These are phyloP conservation scores for Meleagris gallopavo DNA, from an alignment of 2,113 vertebrate species.

Conservation along the genomic window DNA sequence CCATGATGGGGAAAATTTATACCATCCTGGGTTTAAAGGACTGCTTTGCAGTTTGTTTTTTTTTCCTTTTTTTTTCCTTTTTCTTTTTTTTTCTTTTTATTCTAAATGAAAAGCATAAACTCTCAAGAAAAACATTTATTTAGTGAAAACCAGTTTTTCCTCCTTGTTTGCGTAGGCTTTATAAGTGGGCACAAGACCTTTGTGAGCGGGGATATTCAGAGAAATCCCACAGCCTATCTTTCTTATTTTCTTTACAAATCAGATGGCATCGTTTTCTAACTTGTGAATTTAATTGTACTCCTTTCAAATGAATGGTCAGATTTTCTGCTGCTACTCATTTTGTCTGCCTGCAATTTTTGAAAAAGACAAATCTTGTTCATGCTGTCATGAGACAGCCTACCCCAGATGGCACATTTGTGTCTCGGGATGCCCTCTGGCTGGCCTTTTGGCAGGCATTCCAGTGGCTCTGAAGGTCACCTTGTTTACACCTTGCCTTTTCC, in stretches of 20 bases:
- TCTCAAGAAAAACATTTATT: constrained; percentile 25
- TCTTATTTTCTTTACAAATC: not conserved
- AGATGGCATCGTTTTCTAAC: not conserved
- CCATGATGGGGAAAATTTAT: constrained; percentile 30
- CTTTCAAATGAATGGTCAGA: not conserved
- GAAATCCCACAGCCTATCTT: not conserved
- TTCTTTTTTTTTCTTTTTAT: not conserved
- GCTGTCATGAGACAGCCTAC: constrained; percentile 41
- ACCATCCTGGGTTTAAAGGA: not conserved
- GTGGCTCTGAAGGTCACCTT: constrained; percentile 61
- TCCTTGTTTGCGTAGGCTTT: not conserved
- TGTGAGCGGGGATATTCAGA: not conserved
- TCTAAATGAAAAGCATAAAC: constrained; percentile 10
- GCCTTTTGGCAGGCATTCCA: constrained; percentile 49
- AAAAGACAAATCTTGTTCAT: constrained; percentile 33
- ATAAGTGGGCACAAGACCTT: not conserved
- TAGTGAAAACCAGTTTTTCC: constrained; percentile 33
- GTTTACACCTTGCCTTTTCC: constrained; percentile 8
- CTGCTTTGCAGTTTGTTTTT: not conserved
- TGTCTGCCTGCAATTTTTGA: constrained; percentile 25
- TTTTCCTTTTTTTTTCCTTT: not conserved
- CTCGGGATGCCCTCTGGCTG: constrained; percentile 49
- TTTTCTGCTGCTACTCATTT: not conserved
- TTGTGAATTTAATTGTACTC: not conserved
- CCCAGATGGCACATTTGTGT: constrained; percentile 69